Percentiles rank a stretch among this genome's conserved stretches.
Conservation (phyloP, 2,113 vertebrate species). For the Chlorodrepanis virens region DNA sequence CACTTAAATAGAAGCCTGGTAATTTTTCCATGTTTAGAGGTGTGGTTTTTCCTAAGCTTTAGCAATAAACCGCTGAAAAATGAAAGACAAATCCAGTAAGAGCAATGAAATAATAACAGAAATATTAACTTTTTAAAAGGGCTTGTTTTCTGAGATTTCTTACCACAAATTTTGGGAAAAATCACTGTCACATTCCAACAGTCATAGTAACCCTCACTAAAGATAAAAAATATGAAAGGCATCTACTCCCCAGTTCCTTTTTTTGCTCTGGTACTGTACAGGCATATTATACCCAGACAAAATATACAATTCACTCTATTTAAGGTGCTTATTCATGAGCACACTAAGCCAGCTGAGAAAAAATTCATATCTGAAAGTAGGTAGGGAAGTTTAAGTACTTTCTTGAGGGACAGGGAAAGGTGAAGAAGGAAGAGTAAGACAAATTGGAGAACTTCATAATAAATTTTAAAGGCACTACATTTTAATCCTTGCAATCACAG, state of each 20-base stretch:
- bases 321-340: background rate
- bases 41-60: background rate
- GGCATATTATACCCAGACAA: background rate
- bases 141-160: background rate
- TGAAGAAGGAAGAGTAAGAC: background rate
- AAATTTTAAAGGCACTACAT: background rate
- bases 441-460: background rate
- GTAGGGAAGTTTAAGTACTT: background rate
- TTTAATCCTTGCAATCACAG: background rate
- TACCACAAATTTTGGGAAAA: background rate
- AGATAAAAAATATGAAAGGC: background rate
- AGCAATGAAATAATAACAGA: background rate
- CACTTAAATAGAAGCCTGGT: background rate
- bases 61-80: background rate
- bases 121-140: background rate
- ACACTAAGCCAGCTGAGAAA: background rate
- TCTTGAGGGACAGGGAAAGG: background rate
- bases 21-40: background rate
- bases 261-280: background rate
- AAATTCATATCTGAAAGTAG: background rate
- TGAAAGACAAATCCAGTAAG: background rate
- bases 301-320: background rate
- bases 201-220: background rate
- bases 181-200: background rate
- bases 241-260: background rate